phyloP scores from a whole-genome alignment of 2,888 invertebrate species.

The Tinea trinotella region DNA sequence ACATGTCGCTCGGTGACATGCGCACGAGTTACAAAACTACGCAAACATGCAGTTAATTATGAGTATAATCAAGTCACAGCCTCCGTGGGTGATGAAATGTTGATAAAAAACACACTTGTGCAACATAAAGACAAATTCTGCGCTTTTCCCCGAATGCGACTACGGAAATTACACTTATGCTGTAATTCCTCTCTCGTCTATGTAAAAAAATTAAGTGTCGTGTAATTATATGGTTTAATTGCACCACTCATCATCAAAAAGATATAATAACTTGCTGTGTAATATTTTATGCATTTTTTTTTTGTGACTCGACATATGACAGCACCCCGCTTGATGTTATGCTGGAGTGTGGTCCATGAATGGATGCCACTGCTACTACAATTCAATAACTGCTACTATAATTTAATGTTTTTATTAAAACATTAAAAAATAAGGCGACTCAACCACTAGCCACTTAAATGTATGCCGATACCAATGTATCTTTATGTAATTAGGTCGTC shows the following conservation, averaged over 20 bases:
- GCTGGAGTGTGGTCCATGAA: too few relatives aligned
- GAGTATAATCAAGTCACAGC: slow-evolving; percentile 50
- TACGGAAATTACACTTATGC: background rate
- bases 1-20: slow-evolving; percentile 39
- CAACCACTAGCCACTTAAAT: too few relatives aligned
- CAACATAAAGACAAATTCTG: slow-evolving; percentile 29
- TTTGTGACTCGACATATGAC: too few relatives aligned
- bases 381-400: too few relatives aligned
- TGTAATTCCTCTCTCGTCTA: background rate
- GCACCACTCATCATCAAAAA: background rate
- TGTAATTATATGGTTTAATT: background rate
- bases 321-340: too few relatives aligned
- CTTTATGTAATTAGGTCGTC: too few relatives aligned
- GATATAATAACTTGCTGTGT: background rate
- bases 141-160: slow-evolving; percentile 10
- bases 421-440: background rate
- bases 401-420: background rate
- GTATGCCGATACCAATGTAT: too few relatives aligned
- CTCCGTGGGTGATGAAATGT: slow-evolving; percentile 51
- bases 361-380: too few relatives aligned
- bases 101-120: slow-evolving; percentile 46
- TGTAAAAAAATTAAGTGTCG: background rate
- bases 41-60: slow-evolving; percentile 52
- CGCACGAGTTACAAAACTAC: slow-evolving; percentile 27
- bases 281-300: background rate